A percentile compares a stretch with the other conserved stretches of the same genome.
Conservation (phyloP, 2,888 invertebrate genomes). For the Himalopsyche japonica region DNA sequence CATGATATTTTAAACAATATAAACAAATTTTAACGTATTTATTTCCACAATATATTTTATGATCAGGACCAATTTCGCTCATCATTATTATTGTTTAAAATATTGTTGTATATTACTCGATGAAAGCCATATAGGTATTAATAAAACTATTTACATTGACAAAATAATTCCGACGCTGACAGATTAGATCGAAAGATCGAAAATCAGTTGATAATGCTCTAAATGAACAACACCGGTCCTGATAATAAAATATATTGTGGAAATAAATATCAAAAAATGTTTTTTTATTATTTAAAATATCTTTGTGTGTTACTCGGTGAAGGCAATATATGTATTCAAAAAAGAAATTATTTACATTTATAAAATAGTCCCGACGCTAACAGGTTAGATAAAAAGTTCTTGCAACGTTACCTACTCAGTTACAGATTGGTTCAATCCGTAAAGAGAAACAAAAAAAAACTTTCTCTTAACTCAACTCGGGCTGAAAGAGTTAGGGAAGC, state of each 20-base stretch:
- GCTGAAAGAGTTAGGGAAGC: not conserved
- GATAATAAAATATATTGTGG: no score
- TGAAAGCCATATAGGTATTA: not conserved
- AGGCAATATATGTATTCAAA: not conserved
- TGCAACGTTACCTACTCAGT: not conserved
- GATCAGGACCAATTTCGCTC: no score
- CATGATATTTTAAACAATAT: no score
- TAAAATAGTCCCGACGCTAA: not conserved
- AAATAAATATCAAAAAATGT: no score
- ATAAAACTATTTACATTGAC: not conserved
- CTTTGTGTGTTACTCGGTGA: no score
- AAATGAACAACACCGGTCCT: no score
- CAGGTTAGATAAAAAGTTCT: not conserved
- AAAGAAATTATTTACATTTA: not conserved
- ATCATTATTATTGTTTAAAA: no score
- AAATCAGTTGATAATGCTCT: no score
- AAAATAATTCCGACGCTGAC: not conserved
- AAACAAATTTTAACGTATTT: no score
- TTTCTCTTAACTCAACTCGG: not conserved
- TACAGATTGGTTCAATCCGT: not conserved
- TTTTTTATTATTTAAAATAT: no score
- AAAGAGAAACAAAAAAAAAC: not conserved
- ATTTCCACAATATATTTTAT: no score
- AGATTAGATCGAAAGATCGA: not conserved
- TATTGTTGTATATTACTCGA: no score